Conservation (phyloP, 1,140 invertebrate genomes). For the Dryas iulia region DNA sequence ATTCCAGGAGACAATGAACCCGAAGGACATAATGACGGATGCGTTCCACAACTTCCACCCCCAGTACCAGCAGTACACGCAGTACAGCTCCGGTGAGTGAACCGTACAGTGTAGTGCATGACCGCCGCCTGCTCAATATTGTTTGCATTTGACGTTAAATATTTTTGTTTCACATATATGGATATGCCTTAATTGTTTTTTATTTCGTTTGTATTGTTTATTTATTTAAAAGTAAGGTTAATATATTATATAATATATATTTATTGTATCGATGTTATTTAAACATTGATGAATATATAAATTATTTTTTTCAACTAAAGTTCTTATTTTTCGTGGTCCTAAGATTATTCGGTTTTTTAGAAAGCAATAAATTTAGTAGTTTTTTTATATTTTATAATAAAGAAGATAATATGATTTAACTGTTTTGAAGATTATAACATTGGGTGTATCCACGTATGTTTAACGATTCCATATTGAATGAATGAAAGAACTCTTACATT, state of each 20-base stretch:
- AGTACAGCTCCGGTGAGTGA: slow-evolving; percentile 94
- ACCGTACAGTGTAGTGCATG: slow-evolving; percentile 38
- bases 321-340: too few species aligned
- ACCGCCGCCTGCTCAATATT: slow-evolving; percentile 23
- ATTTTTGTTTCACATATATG: neutral
- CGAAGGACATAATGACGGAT: slow-evolving; percentile 99
- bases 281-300: too few species aligned
- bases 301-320: too few species aligned
- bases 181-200: neutral
- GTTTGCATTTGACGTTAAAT: slow-evolving; percentile 17
- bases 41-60: slow-evolving; percentile 99
- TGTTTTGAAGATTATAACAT: neutral
- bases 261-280: too few species aligned
- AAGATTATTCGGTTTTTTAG: too few species aligned
- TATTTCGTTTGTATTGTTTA: too few species aligned
- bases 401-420: too few species aligned
- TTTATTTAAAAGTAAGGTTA: too few species aligned
- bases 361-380: too few species aligned
- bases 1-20: slow-evolving; percentile 99
- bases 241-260: too few species aligned
- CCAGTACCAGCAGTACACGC: slow-evolving; percentile 99
- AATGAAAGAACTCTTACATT: neutral
- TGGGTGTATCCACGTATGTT: neutral
- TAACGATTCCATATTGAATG: neutral
- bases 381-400: too few species aligned